These are phyloP conservation scores for Brenthis ino DNA, from an alignment of 2,888 invertebrate genomes.

Conservation along the genomic window DNA sequence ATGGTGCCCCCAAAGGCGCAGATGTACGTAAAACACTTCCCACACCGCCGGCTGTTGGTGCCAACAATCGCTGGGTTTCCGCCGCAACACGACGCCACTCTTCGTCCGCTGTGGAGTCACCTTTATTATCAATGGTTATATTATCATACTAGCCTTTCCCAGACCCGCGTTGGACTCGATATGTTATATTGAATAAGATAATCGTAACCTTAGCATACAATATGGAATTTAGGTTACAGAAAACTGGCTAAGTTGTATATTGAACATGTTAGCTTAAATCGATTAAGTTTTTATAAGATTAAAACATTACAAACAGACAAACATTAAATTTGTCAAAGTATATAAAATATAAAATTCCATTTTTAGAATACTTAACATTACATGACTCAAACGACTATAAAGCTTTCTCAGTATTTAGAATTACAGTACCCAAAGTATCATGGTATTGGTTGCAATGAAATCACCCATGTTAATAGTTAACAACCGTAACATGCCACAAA, in stretches of 20 bases:
- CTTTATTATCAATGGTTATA: constrained; percentile 35
- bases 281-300: too few relatives aligned
- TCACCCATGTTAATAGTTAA: constrained; percentile 67
- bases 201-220: too few relatives aligned
- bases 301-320: too few relatives aligned
- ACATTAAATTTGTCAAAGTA: background rate
- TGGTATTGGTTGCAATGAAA: constrained; percentile 51
- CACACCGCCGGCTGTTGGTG: constrained; percentile 79
- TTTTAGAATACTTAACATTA: background rate
- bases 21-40: constrained; percentile 85
- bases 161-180: background rate
- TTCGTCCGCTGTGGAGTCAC: constrained; percentile 86
- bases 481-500: constrained; percentile 70
- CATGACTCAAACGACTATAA: constrained; percentile 17
- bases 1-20: constrained; percentile 94
- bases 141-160: constrained; percentile 21
- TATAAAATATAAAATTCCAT: background rate
- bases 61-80: constrained; percentile 89
- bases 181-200: too few relatives aligned
- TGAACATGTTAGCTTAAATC: too few relatives aligned
- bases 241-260: too few relatives aligned
- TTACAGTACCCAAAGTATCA: constrained; percentile 27
- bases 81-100: constrained; percentile 93
- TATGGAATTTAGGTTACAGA: too few relatives aligned
- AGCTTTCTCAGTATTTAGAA: constrained; percentile 18